Percentiles rank a stretch among this genome's conserved stretches.
Evolutionary conservation across 53 echinoderm and acorn worm genomes (phyloP).

Genomic region (Holothuria scabra): DNA sequence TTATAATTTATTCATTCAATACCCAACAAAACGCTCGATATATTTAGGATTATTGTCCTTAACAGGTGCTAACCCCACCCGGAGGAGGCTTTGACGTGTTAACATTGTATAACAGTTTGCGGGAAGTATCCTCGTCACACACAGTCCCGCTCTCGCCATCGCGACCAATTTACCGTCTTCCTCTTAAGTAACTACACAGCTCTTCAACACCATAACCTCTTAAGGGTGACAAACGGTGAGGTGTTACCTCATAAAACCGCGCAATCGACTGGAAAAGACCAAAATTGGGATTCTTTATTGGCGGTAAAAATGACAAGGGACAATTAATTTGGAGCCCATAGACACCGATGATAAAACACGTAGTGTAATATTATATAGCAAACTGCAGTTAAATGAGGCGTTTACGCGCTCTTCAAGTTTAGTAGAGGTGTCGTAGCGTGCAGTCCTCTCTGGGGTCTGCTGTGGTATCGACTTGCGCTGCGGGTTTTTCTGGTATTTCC

Average conservation of each 20-base stretch:
- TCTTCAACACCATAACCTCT: not conserved
- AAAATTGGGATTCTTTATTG: constrained; percentile 36
- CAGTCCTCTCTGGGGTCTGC: too few species aligned
- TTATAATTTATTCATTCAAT: constrained; percentile 43
- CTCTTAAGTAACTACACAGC: constrained; percentile 28
- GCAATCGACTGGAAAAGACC: constrained; percentile 36
- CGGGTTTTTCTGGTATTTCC: too few species aligned
- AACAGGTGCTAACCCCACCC: constrained; percentile 11
- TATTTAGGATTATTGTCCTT: too few species aligned
- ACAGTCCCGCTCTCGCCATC: not conserved
- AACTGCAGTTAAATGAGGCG: too few species aligned
- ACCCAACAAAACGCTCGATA: not conserved
- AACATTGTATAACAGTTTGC: constrained; percentile 27
- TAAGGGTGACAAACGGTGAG: constrained; percentile 20
- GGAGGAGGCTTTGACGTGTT: constrained; percentile 9
- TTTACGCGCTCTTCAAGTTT: too few species aligned
- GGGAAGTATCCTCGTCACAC: not conserved
- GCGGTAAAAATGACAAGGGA: constrained; percentile 13
- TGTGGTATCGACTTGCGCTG: too few species aligned
- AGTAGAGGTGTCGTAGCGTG: too few species aligned
- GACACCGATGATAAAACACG: not conserved
- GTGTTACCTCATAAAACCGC: constrained; percentile 40
- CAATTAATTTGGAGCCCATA: constrained; percentile 29
- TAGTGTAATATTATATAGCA: too few species aligned
- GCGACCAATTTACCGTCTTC: constrained; percentile 27